These are phyloP conservation scores for Pocillopora damicornis DNA, from an alignment of 64 coral and sea anemone species.

Conservation along the genomic window DNA sequence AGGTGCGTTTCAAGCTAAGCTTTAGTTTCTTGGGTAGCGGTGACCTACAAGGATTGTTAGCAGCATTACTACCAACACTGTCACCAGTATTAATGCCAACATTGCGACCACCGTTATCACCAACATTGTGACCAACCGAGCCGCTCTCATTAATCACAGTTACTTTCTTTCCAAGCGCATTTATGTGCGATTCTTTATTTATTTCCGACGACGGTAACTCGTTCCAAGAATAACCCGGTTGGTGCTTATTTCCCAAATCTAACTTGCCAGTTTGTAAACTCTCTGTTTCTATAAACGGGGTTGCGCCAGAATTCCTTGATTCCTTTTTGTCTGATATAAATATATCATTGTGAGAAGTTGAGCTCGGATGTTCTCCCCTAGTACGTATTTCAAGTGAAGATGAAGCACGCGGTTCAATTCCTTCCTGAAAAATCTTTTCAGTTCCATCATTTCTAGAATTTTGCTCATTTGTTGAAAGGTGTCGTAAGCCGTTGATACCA, in stretches of 20 bases:
- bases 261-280: background rate
- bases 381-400: background rate
- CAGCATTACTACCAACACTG: background rate
- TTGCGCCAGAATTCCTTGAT: background rate
- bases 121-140: background rate
- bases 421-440: background rate
- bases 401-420: background rate
- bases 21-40: conserved; percentile 20
- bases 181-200: background rate
- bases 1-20: conserved; percentile 13
- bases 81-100: background rate
- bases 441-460: background rate
- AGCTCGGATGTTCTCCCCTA: conserved; percentile 38
- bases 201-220: background rate
- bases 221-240: background rate
- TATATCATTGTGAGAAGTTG: background rate
- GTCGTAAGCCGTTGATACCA: conserved; percentile 36
- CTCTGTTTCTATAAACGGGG: background rate
- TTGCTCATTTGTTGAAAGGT: background rate
- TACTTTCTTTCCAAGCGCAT: background rate
- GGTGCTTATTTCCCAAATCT: background rate
- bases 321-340: background rate
- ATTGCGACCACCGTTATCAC: background rate
- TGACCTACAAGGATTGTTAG: conserved; percentile 4
- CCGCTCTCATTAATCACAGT: background rate